Percentiles rank a stretch among this genome's conserved stretches.
These are phyloP conservation scores for Tetheella fluctuosa DNA, from an alignment of 2,888 invertebrate species.

Conservation along the genomic window DNA sequence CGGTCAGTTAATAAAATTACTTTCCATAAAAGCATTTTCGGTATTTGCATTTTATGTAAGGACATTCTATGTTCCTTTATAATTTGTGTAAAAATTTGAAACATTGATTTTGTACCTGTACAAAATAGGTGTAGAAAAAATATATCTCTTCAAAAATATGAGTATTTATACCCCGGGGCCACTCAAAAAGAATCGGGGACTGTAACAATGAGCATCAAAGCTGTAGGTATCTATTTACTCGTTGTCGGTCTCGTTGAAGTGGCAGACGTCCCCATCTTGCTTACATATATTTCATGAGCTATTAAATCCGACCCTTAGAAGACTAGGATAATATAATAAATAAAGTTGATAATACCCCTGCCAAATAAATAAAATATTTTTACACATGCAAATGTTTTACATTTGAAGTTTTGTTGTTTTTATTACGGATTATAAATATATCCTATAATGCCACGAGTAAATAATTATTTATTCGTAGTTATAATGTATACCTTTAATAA, in stretches of 20 bases:
- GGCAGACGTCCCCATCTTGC: conserved; percentile 67
- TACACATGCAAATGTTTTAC: too few species aligned
- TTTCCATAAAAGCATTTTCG: too few species aligned
- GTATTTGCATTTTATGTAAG: too few species aligned
- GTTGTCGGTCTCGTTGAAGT: conserved; percentile 58
- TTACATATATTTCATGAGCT: conserved; percentile 84
- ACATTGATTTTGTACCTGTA: neutral
- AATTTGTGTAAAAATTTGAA: neutral
- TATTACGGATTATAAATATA: too few species aligned
- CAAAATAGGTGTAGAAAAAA: neutral
- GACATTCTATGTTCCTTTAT: too few species aligned
- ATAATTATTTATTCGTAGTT: too few species aligned
- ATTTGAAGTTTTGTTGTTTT: too few species aligned
- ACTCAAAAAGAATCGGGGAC: conserved; percentile 68
- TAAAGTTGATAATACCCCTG: conserved; percentile 44
- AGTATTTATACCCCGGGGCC: conserved; percentile 54
- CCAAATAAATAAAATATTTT: neutral
- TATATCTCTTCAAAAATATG: conserved; percentile 52
- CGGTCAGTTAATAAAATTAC: too few species aligned
- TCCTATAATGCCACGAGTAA: too few species aligned
- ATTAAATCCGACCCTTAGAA: conserved; percentile 75
- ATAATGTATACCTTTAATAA: too few species aligned
- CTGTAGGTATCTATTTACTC: conserved; percentile 62
- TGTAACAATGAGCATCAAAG: conserved; percentile 65
- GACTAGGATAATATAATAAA: conserved; percentile 35